These are phyloP conservation scores for Leptothorax acervorum DNA, from an alignment of 2,888 invertebrate species.

Conservation along the genomic window DNA sequence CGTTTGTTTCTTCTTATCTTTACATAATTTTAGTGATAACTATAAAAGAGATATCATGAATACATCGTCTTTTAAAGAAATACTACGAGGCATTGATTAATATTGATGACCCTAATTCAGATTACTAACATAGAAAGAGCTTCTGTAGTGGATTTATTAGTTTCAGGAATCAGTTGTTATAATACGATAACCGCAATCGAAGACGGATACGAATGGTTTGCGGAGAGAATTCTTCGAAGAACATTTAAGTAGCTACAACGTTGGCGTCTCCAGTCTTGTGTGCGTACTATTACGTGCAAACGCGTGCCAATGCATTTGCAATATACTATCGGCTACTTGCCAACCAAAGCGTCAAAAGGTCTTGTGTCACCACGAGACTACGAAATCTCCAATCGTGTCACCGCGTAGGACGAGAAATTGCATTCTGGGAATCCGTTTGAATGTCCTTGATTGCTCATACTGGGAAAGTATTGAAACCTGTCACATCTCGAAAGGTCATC, in stretches of 20 bases:
- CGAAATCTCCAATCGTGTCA: constrained; percentile 55
- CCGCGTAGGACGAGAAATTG: constrained; percentile 64
- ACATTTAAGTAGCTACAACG: constrained; percentile 15
- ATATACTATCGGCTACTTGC: constrained; percentile 42
- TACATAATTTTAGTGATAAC: neutral
- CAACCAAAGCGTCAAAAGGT: constrained; percentile 56
- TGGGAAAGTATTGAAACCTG: constrained; percentile 9
- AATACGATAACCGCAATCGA: constrained; percentile 8
- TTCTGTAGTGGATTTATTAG: constrained; percentile 16
- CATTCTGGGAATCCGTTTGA: constrained; percentile 67
- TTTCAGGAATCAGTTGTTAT: constrained; percentile 30
- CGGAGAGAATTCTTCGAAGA: constrained; percentile 28
- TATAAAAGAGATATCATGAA: neutral
- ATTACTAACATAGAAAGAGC: neutral
- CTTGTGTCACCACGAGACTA: constrained; percentile 64
- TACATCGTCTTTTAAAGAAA: constrained; percentile 4
- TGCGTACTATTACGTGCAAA: constrained; percentile 42
- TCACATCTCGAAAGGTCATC: constrained; percentile 2
- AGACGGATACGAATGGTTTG: constrained; percentile 15
- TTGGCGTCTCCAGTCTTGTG: constrained; percentile 34
- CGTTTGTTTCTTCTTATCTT: neutral
- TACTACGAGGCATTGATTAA: constrained; percentile 10
- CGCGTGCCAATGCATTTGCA: constrained; percentile 60
- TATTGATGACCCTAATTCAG: neutral
- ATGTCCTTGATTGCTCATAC: constrained; percentile 63